These are phyloP conservation scores for Perca flavescens DNA, from an alignment of 2,113 vertebrate genomes.

Conservation along the genomic window DNA sequence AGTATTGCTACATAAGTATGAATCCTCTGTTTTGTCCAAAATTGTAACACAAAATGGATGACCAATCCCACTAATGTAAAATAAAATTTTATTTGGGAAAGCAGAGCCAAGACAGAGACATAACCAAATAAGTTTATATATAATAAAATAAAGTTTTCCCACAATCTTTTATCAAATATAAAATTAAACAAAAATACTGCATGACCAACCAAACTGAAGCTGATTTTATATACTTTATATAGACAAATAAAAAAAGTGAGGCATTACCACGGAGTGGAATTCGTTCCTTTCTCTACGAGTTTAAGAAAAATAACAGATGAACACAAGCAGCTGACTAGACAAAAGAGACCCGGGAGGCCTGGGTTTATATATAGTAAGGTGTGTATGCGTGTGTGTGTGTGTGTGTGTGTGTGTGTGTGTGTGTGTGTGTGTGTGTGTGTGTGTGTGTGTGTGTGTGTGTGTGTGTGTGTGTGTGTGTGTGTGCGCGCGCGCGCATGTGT, in stretches of 20 bases:
- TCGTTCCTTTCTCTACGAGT: neutral
- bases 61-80: constrained; percentile 52
- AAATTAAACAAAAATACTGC: constrained; percentile 28
- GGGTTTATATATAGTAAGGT: constrained; percentile 45
- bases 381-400: constrained; percentile 29
- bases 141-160: constrained; percentile 30
- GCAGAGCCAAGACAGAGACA: constrained; percentile 34
- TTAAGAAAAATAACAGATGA: constrained; percentile 8
- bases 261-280: neutral
- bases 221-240: constrained; percentile 19
- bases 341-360: constrained; percentile 23
- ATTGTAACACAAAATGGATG: constrained; percentile 44
- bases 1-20: constrained; percentile 64
- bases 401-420: neutral
- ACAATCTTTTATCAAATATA: constrained; percentile 32
- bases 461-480: constrained; percentile 40
- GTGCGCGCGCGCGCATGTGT: constrained; percentile 29
- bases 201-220: constrained; percentile 4
- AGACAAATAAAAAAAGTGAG: constrained; percentile 2
- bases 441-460: constrained; percentile 12
- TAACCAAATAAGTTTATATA: constrained; percentile 43
- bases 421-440: neutral
- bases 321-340: constrained; percentile 51
- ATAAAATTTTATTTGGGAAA: constrained; percentile 46
- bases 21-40: constrained; percentile 48